These are phyloP conservation scores for Papilio glaucus DNA, from an alignment of 1,140 invertebrate species.

Conservation along the genomic window DNA sequence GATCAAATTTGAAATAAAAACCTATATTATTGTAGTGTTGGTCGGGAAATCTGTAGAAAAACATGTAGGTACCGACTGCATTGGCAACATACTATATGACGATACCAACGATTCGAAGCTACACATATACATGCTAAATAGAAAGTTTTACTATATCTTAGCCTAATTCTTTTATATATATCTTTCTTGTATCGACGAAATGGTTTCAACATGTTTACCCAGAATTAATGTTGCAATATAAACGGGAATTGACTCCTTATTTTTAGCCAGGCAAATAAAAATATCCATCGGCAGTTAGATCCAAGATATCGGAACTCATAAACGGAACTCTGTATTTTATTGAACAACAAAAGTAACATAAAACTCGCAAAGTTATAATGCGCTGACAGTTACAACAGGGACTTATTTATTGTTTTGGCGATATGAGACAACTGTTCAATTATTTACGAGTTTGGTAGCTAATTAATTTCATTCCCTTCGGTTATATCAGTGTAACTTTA, in stretches of 20 bases:
- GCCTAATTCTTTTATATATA: background rate
- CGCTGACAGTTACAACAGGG: constrained; percentile 17
- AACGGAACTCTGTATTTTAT: constrained; percentile 18
- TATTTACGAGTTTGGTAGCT: background rate
- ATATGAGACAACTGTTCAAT: constrained; percentile 9
- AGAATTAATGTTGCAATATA: constrained; percentile 21
- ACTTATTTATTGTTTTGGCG: background rate
- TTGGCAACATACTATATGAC: too few species aligned
- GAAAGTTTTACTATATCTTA: background rate
- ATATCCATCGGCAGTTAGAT: constrained; percentile 14
- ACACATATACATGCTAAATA: too few species aligned
- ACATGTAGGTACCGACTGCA: too few species aligned
- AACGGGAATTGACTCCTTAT: background rate
- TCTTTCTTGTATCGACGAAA: background rate
- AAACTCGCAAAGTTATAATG: background rate
- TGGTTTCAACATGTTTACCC: background rate
- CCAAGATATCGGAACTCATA: constrained; percentile 19
- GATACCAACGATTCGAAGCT: too few species aligned
- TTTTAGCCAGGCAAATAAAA: constrained; percentile 13
- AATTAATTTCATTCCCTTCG: too few species aligned
- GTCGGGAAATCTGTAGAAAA: too few species aligned
- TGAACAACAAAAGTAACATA: constrained; percentile 4
- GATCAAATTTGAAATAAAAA: too few species aligned
- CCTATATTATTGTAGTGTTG: too few species aligned
- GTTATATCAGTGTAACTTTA: too few species aligned